Evolutionary conservation across 2,797 vertebrate species (phyloP), one percentile per base, ranked within the genome.

Genomic region (Pangasius sanitwongsei): DNA sequence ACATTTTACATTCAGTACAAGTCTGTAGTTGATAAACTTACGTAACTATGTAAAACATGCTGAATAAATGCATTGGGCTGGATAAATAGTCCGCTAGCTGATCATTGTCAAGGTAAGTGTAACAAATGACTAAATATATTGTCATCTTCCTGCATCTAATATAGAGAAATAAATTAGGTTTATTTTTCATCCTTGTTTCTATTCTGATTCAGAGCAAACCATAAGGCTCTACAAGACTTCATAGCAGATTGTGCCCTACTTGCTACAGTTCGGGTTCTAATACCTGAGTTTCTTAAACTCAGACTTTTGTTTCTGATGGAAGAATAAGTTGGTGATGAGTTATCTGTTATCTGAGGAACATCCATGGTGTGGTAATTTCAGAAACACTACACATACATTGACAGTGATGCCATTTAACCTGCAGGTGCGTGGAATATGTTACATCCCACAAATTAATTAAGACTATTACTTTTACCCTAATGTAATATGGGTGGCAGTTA

Each of bases 121-220:
- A 61, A 20, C 78, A 83, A 87, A 70, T 87, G 75, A 67, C 57
- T 53, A 75, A 74, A 59, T 83, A 31, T 41, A 31, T 31, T 72
- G 53, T 48, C 57, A 84, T 75, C 81, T 75, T 15, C 20, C 55
- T 63, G 87, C 55, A 50, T 75, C 69, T 74, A 75, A 87, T 72
- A 41, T 44, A 44, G 31, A n/a, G 31, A 57, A 61, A 83, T 31
- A 83, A 48, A 88, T 74, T 41, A 74, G 31, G 25, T 7, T 67
- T 67, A 78, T 86, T 55, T 83, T 13, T 25, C 34, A 57, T 70
- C 50, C 50, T 57, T 28, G 18, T 80, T 80, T 55, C 50, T 1
- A 16, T 20, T 57, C n/a, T 44, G 80, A 63, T 63, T 61, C 13
- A 83, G 23, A 83, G 25, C 2, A 44, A 83, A n/a, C 57, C 57